Evolutionary conservation across 2,113 vertebrate species (phyloP), one percentile per base, ranked within the genome.

Genomic region (Carollia perspicillata): DNA sequence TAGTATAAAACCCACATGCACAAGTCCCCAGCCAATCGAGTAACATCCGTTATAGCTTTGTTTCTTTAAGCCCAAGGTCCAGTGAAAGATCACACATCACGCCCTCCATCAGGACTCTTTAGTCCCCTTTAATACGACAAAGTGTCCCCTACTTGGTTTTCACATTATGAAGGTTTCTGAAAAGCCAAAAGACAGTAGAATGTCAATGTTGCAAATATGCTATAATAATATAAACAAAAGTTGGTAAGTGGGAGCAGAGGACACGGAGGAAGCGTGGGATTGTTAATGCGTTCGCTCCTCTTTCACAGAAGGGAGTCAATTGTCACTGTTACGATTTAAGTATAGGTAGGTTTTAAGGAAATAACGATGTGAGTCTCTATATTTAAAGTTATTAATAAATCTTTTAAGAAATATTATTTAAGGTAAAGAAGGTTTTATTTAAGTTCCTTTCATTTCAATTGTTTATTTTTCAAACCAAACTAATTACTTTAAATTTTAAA

Each of bases 381-480:
- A 80, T 92, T 74, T 95, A 8, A 23, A 58, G 55, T 23, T 58
- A 58, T 58, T 23, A 13, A 69, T 74, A 69, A 17, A 49, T 58
- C 60, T 85, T 60, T 77, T 40, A 79, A 74, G 7, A 85, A 71
- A 51, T 14, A 55, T 12, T 85, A 78, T 72, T 94, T 83, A 69
- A 85, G 30, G 53, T 74, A 78, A 68, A 91, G 13, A 93, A 49
- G 1, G 65, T n/a, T 66, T 91, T 72, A 78, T 35, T 83, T 89
- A 89, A 75, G 49, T 93, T 55, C 30, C n/a, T 77, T 81, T 30
- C 42, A 90, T 63, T 69, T 74, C 44, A 90, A 44, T 4, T 35
- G 22, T 79, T 93, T 81, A 30, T 83, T 97, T 94, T 95, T 68
- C 40, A 95, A 84, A 94, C 44, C 72, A 80, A 88, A 75, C 53